phyloP scores from a whole-genome alignment of 2,797 vertebrate species.

The Smutsia temminckii region DNA sequence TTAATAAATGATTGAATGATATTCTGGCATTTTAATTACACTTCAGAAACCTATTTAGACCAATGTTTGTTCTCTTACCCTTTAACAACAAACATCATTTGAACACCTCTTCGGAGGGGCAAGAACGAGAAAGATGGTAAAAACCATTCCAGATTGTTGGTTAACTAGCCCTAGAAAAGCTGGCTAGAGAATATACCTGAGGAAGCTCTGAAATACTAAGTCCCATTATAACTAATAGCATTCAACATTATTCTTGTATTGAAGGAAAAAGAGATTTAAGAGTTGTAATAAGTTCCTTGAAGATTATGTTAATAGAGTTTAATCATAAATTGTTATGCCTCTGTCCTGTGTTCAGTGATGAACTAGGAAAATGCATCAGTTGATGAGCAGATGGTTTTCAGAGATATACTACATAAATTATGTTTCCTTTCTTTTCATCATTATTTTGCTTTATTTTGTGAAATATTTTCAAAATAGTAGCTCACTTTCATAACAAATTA shows the following conservation, averaged over 20 bases:
- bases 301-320: slow-evolving; percentile 21
- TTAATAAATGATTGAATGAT: background rate
- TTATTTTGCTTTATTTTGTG: background rate
- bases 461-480: slow-evolving; percentile 32
- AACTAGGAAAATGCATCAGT: background rate
- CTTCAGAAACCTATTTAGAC: background rate
- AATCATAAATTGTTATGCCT: slow-evolving; percentile 21
- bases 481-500: slow-evolving; percentile 25
- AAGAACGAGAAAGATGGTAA: background rate
- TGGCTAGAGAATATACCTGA: background rate
- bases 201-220: background rate
- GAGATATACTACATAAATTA: background rate
- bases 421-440: background rate
- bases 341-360: background rate
- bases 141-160: background rate
- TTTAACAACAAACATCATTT: background rate
- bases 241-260: background rate
- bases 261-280: background rate
- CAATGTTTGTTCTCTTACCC: background rate
- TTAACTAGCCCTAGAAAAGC: background rate
- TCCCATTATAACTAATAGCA: background rate
- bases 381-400: slow-evolving; percentile 34
- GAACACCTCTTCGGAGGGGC: background rate
- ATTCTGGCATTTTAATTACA: slow-evolving; percentile 2
- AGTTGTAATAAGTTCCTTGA: slow-evolving; percentile 37